Percentiles rank a stretch among this genome's conserved stretches.
Conservation (phyloP, 2,888 invertebrate species). For the Sclerodermus sp. region DNA sequence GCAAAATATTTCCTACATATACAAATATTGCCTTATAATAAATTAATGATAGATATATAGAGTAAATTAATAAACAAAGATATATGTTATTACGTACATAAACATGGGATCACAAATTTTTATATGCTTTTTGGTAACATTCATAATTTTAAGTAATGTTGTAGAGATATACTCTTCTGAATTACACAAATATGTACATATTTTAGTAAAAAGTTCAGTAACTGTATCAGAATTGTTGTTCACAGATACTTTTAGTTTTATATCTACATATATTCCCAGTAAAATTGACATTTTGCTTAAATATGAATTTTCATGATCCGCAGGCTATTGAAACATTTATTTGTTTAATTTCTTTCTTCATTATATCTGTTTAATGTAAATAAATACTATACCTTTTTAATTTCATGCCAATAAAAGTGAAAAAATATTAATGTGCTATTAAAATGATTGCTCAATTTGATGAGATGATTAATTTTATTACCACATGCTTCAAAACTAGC, state of each 20-base stretch:
- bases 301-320: slow-evolving; percentile 47
- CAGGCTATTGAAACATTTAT: slow-evolving; percentile 35
- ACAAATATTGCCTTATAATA: background rate
- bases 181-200: slow-evolving; percentile 50
- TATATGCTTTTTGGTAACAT: slow-evolving; percentile 34
- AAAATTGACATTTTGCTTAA: slow-evolving; percentile 55
- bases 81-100: slow-evolving; percentile 25
- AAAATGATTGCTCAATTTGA: slow-evolving; percentile 49
- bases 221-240: slow-evolving; percentile 30
- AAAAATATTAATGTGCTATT: slow-evolving; percentile 50
- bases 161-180: slow-evolving; percentile 50
- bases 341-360: no score
- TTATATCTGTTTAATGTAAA: no score
- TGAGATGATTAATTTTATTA: slow-evolving; percentile 36
- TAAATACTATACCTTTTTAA: slow-evolving; percentile 49
- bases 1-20: slow-evolving; percentile 43
- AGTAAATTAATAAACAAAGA: background rate
- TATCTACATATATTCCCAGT: slow-evolving; percentile 52
- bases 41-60: background rate
- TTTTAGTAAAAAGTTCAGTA: slow-evolving; percentile 37
- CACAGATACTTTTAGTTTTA: slow-evolving; percentile 49
- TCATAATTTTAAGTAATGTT: slow-evolving; percentile 42
- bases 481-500: slow-evolving; percentile 38
- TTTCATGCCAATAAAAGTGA: slow-evolving; percentile 51
- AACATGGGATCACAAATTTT: slow-evolving; percentile 44